Base-by-base conservation (phyloP, 2,113 vertebrate genomes). In the Ibidorhyncha struthersii region DNA sequence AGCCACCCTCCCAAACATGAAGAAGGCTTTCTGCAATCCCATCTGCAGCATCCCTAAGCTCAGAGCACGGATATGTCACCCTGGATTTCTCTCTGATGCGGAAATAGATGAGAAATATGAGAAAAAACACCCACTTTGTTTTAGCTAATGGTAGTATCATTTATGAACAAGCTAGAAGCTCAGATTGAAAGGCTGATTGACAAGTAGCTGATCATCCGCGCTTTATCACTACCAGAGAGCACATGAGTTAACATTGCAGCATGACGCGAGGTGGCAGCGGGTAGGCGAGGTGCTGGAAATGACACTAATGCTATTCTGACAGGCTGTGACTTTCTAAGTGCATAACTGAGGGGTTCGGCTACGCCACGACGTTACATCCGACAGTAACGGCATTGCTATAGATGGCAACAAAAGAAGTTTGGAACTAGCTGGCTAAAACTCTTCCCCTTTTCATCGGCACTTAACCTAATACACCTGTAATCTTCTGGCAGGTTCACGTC, bases 301-400 rank as follows among this genome's bases (percentile, higher is more conserved):
- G 96, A 82, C 94, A 90, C 50, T 82, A n/a, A 90, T 76, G 80
- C 40, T 72, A 8, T 72, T 93, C 95, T 94, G 95, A 90, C 82
- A 90, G 92, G 56, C 93, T 86, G 76, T 66, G 94, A 89, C 90
- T 96, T 23, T n/a, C 77, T 38, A 9, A 86, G 95, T 76, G 61
- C 83, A n/a, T 3, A 86, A 86, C 47, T 67, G 20, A 79, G 50
- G 95, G 93, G 92, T 84, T 74, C 23, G 88, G 80, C 61, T 88
- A 11, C 65, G 82, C 82, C 88, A 22, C 2, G 0, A 10, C 2
- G 32, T 29, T 1, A 4, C 40, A 86, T 59, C 41, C 23, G 2
- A 19, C 67, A 74, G 76, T 2, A 23, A 47, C 8, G 76, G 58
- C 73, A 45, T 2, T 34, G 55, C 71, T 34, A 0, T 2, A 55